Conservation (phyloP, 1,140 invertebrate species). For the Drosophila albomicans region DNA sequence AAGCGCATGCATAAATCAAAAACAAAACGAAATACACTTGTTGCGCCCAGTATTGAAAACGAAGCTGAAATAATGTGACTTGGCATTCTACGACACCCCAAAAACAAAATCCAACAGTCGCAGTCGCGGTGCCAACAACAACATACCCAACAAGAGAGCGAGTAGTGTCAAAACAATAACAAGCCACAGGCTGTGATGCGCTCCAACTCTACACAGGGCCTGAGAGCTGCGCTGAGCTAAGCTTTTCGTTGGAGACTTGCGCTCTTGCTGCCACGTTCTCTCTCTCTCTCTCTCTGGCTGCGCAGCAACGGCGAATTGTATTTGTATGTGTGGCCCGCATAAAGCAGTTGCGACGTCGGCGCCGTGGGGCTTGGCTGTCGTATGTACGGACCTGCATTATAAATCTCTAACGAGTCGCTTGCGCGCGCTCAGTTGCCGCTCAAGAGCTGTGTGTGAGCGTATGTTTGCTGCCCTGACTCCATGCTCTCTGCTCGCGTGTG, state of each 20-base stretch:
- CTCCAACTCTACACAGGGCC: conserved; percentile 64
- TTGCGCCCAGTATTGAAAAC: conserved; percentile 74
- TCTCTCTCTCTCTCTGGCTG: conserved; percentile 7
- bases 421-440: conserved; percentile 64
- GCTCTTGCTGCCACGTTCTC: conserved; percentile 22
- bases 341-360: conserved; percentile 40
- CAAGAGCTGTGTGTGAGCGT: conserved; percentile 54
- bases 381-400: conserved; percentile 58
- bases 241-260: conserved; percentile 64
- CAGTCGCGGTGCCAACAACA: conserved; percentile 32
- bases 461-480: conserved; percentile 47
- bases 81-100: conserved; percentile 59
- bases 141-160: conserved; percentile 32
- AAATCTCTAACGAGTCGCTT: conserved; percentile 68
- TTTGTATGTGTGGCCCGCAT: conserved; percentile 41
- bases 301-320: conserved; percentile 37
- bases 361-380: conserved; percentile 52
- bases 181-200: conserved; percentile 57
- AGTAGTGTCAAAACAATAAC: conserved; percentile 74
- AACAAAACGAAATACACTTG: conserved; percentile 76
- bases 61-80: conserved; percentile 66
- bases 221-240: conserved; percentile 60
- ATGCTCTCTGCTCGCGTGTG: conserved; percentile 13
- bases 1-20: conserved; percentile 77
- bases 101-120: conserved; percentile 19